Evolutionary conservation across 2,888 invertebrate genomes (phyloP).

Genomic region (Tillus elongatus): DNA sequence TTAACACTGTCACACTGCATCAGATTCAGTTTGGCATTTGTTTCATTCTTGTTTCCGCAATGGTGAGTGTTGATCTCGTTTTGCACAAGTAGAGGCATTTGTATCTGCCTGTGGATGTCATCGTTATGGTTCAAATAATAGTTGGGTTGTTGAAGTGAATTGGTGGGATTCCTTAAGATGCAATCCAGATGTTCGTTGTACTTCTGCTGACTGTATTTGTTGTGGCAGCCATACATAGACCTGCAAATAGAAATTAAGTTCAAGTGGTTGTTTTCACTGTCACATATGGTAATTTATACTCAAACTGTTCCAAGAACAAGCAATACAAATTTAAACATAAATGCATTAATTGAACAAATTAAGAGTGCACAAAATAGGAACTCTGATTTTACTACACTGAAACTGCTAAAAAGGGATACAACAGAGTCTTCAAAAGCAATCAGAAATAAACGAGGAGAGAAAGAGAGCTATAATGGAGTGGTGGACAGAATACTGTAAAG

Average conservation of each 20-base stretch:
- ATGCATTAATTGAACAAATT: too few species aligned
- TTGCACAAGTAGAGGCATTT: constrained; percentile 28
- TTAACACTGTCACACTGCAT: constrained; percentile 20
- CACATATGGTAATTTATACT: too few species aligned
- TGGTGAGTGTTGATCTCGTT: constrained; percentile 18
- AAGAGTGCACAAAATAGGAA: too few species aligned
- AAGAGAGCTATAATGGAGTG: too few species aligned
- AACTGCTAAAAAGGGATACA: too few species aligned
- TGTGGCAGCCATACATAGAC: constrained; percentile 23
- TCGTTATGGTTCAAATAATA: constrained; percentile 18
- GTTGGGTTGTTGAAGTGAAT: constrained; percentile 12
- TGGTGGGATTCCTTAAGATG: constrained; percentile 12
- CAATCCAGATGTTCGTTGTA: constrained; percentile 18
- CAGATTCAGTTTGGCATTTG: constrained; percentile 28
- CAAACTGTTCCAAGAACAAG: too few species aligned
- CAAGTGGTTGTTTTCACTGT: neutral
- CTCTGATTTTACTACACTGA: too few species aligned
- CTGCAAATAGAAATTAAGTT: constrained; percentile 21
- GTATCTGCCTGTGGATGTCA: constrained; percentile 23
- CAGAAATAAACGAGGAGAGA: too few species aligned
- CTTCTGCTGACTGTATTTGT: constrained; percentile 21
- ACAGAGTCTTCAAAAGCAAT: too few species aligned
- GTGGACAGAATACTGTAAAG: too few species aligned
- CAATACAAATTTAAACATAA: too few species aligned
- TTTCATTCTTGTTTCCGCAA: constrained; percentile 27